Conservation (phyloP, 2,113 vertebrate genomes). For the Sarotherodon lohbergeri region DNA sequence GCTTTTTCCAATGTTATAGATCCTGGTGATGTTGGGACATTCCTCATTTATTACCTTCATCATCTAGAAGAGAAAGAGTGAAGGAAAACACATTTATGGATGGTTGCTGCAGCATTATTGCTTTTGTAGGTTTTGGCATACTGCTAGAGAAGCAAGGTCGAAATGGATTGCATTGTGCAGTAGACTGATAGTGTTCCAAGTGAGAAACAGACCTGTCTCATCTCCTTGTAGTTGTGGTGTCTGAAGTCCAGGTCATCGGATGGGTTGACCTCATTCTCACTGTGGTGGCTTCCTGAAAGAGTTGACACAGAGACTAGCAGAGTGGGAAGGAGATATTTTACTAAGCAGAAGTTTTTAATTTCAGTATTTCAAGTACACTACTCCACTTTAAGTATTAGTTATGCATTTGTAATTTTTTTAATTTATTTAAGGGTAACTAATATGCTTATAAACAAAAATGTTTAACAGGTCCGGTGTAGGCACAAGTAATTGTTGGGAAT, state of each 20-base stretch:
- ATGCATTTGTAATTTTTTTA: not conserved
- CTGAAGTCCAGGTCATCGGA: constrained; percentile 87
- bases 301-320: not conserved
- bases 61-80: constrained; percentile 68
- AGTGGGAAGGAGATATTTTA: not conserved
- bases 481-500: not conserved
- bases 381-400: not conserved
- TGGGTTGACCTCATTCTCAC: constrained; percentile 71
- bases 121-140: not conserved
- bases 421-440: not conserved
- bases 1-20: constrained; percentile 94
- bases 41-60: constrained; percentile 95
- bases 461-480: not conserved
- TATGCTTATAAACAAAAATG: not conserved
- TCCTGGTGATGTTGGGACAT: constrained; percentile 91
- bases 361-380: not conserved
- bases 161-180: not conserved
- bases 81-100: not conserved
- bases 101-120: not conserved
- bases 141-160: not conserved
- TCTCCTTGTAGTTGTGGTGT: constrained; percentile 93
- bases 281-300: constrained; percentile 56
- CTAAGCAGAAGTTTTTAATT: not conserved
- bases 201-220: constrained; percentile 83
- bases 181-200: not conserved